These are phyloP conservation scores for Caenorhabditis afra DNA, from an alignment of 2,888 invertebrate genomes.

Conservation along the genomic window DNA sequence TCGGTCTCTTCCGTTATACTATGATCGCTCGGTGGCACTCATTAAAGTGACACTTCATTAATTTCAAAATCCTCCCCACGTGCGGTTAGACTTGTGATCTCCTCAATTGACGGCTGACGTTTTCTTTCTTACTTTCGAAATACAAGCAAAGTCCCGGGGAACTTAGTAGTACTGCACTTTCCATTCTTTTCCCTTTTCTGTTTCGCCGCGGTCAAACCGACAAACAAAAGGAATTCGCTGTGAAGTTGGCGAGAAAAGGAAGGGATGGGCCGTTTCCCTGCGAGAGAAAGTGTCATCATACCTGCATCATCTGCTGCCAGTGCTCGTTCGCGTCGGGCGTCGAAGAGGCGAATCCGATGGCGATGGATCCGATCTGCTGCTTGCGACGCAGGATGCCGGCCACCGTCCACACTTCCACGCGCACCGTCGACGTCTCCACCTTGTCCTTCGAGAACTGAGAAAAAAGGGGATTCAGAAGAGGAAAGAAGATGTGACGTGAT, in stretches of 20 bases:
- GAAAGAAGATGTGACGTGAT: neutral
- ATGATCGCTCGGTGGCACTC: conserved; percentile 21
- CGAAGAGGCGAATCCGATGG: conserved; percentile 70
- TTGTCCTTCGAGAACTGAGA: conserved; percentile 70
- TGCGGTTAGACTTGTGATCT: conserved; percentile 32
- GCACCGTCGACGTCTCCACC: conserved; percentile 68
- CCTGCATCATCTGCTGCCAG: conserved; percentile 78
- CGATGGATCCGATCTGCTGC: conserved; percentile 70
- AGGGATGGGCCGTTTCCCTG: conserved; percentile 37
- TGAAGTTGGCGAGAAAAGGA: neutral
- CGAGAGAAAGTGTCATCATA: conserved; percentile 43
- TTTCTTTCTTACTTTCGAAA: conserved; percentile 10
- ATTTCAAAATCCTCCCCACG: conserved; percentile 10
- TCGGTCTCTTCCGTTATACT: conserved; percentile 2
- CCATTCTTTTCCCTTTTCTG: neutral
- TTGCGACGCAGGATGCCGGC: conserved; percentile 71
- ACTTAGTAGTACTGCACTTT: conserved; percentile 7
- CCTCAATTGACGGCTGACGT: conserved; percentile 4
- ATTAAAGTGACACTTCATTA: too few species aligned
- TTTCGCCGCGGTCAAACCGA: conserved; percentile 9
- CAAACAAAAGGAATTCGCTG: conserved; percentile 7
- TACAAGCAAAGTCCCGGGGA: conserved; percentile 12
- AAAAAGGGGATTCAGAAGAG: too few species aligned
- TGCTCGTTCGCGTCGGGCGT: conserved; percentile 74
- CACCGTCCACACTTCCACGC: conserved; percentile 72